Percentiles rank a stretch among this genome's conserved stretches.
phyloP scores from a whole-genome alignment of 2,797 vertebrate species.

The Propithecus deckenii region DNA sequence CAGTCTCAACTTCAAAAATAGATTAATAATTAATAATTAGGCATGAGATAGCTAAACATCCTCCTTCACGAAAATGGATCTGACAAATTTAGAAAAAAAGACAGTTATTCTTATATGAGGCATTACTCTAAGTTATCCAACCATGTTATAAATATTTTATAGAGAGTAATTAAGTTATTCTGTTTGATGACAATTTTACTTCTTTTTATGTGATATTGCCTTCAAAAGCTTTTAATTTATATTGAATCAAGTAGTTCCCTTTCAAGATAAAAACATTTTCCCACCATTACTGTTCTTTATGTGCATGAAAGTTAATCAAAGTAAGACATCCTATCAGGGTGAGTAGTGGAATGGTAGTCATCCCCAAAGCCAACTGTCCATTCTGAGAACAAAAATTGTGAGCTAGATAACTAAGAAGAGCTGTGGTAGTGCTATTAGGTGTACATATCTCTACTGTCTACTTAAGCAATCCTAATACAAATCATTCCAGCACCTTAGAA shows the following conservation, averaged over 20 bases:
- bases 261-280: constrained; percentile 35
- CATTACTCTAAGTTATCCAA: not conserved
- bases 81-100: not conserved
- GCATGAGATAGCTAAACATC: not conserved
- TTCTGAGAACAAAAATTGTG: not conserved
- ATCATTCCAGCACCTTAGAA: not conserved
- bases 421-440: not conserved
- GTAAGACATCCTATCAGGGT: constrained; percentile 3
- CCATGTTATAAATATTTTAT: not conserved
- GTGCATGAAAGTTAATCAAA: constrained; percentile 72
- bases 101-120: not conserved
- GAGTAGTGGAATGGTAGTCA: not conserved
- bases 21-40: not conserved
- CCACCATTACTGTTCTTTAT: not conserved
- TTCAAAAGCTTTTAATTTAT: not conserved
- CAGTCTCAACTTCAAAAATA: not conserved
- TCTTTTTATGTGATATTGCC: not conserved
- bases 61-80: not conserved
- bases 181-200: not conserved
- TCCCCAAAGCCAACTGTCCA: not conserved
- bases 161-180: not conserved
- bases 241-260: constrained; percentile 8
- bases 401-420: not conserved
- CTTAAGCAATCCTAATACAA: not conserved
- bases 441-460: not conserved